Evolutionary conservation across 1,140 invertebrate genomes (phyloP).

Genomic region (Lerema accius): DNA sequence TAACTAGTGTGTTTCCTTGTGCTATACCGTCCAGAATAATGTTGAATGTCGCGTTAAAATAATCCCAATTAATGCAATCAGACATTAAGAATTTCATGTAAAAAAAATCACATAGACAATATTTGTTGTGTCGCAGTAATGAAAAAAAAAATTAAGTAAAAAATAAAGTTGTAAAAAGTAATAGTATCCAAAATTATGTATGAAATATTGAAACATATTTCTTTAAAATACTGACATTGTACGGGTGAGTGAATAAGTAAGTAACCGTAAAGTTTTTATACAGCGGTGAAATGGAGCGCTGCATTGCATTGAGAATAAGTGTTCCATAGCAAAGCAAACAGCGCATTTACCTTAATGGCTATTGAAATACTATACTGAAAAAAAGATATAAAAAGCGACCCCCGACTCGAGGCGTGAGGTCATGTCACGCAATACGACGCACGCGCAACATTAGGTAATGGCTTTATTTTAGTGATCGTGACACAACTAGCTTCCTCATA

Average conservation of each 20-base stretch:
- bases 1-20: background rate
- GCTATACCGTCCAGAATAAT: no score
- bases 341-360: conserved; percentile 5
- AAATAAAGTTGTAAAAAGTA: background rate
- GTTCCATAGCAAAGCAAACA: conserved; percentile 19
- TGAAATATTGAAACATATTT: background rate
- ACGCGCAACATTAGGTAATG: conserved; percentile 54
- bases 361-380: conserved; percentile 4
- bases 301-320: conserved; percentile 23
- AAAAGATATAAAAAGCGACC: conserved; percentile 35
- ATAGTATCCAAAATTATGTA: background rate
- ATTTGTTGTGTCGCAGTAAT: no score
- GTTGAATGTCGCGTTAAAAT: no score
- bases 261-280: conserved; percentile 5
- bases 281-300: conserved; percentile 18
- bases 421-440: conserved; percentile 45
- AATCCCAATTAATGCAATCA: no score
- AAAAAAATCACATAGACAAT: no score
- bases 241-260: conserved; percentile 15
- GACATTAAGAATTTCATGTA: no score
- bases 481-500: conserved; percentile 58
- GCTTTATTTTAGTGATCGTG: conserved; percentile 57
- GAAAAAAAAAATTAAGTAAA: no score
- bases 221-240: conserved; percentile 12
- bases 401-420: conserved; percentile 50